These are phyloP conservation scores for Eremophila alpestris DNA, from an alignment of 2,797 vertebrate genomes.

Conservation along the genomic window DNA sequence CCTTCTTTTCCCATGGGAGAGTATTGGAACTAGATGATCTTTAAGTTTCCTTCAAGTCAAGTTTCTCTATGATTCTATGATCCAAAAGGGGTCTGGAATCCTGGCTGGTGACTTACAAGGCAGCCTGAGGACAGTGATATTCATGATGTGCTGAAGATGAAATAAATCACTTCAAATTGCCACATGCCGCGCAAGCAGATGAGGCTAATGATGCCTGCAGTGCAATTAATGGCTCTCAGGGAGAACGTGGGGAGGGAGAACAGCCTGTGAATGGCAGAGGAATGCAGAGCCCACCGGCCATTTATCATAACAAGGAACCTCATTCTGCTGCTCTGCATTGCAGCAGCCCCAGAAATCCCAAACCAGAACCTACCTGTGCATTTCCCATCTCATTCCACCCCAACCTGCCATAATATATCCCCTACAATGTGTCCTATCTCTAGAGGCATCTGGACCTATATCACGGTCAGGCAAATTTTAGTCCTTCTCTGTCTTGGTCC, in stretches of 20 bases:
- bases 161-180: neutral
- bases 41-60: neutral
- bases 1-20: neutral
- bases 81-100: neutral
- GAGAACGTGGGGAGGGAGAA: neutral
- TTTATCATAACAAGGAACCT: neutral
- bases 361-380: neutral
- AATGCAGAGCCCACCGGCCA: neutral
- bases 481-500: neutral
- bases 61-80: neutral
- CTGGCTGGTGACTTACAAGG: fast-evolving
- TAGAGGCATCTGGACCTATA: neutral
- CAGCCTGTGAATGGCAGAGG: neutral
- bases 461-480: neutral
- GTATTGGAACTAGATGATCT: neutral
- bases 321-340: neutral
- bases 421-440: neutral
- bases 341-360: neutral
- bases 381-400: neutral
- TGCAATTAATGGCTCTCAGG: neutral
- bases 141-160: neutral
- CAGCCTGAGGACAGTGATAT: neutral
- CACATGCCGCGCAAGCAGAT: neutral
- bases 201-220: neutral
- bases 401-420: neutral